Evolutionary conservation across 1,140 invertebrate genomes (phyloP).

Genomic region (Vanessa tameamea): DNA sequence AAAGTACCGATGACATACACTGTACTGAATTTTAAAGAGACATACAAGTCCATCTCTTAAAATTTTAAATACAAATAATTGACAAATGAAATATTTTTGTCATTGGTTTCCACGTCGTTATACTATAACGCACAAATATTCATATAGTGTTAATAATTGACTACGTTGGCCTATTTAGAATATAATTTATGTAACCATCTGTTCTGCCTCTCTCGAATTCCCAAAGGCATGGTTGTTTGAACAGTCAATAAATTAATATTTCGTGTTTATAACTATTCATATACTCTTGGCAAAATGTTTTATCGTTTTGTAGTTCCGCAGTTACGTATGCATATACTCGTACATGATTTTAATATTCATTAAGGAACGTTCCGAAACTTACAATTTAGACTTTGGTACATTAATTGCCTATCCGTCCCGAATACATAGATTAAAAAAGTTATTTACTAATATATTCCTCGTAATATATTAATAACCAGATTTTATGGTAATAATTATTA

Average conservation of each 20-base stretch:
- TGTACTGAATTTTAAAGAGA: too few species aligned
- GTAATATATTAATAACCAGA: too few species aligned
- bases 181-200: slow-evolving; percentile 10
- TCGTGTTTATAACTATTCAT: slow-evolving; percentile 1
- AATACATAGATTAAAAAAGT: neutral
- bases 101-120: too few species aligned
- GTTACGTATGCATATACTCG: neutral
- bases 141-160: neutral
- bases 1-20: too few species aligned
- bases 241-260: slow-evolving; percentile 19
- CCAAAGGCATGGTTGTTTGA: slow-evolving; percentile 10
- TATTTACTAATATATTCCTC: too few species aligned
- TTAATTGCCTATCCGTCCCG: neutral
- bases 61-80: too few species aligned
- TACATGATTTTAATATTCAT: neutral
- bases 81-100: too few species aligned
- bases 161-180: neutral
- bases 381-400: neutral
- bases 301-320: neutral
- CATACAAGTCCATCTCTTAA: too few species aligned
- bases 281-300: slow-evolving; percentile 1
- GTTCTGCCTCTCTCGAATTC: neutral
- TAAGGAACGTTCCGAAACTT: neutral
- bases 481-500: too few species aligned
- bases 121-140: neutral